Percentiles rank a stretch among this genome's conserved stretches.
Conservation (phyloP, 2,797 vertebrate genomes). For the Cossypha niveicapilla region DNA sequence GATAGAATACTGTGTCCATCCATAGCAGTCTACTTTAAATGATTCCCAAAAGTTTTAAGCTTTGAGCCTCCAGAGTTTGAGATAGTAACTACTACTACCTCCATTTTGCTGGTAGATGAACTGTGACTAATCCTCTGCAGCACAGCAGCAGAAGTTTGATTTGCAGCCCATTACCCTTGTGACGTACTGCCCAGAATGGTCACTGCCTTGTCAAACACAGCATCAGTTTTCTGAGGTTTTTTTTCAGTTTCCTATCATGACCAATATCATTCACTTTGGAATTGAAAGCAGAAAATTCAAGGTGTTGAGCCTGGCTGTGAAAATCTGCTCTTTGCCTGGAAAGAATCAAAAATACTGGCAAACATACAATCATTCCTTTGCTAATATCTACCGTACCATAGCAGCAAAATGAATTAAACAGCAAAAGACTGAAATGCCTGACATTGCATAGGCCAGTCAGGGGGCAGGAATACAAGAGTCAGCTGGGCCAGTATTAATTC, state of each 20-base stretch:
- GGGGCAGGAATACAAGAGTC: neutral
- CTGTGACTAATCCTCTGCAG: constrained; percentile 49
- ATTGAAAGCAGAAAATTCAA: constrained; percentile 24
- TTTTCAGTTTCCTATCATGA: constrained; percentile 14
- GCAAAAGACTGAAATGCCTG: constrained; percentile 19
- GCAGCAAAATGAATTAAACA: constrained; percentile 50
- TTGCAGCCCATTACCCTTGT: constrained; percentile 27
- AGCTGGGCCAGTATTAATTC: neutral
- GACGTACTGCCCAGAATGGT: neutral
- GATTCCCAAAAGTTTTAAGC: constrained; percentile 16
- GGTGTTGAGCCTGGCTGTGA: constrained; percentile 45
- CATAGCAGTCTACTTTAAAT: neutral
- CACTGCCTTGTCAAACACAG: constrained; percentile 22
- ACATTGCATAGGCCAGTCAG: neutral
- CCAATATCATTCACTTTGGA: neutral
- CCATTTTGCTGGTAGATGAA: constrained; percentile 43
- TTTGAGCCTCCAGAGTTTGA: neutral
- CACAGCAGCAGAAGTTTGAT: constrained; percentile 25
- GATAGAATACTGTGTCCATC: neutral
- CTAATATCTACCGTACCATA: neutral
- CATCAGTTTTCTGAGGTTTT: neutral
- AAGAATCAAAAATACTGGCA: constrained; percentile 54
- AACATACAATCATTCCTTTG: neutral
- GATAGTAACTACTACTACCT: neutral
- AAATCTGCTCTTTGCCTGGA: constrained; percentile 48